Evolutionary conservation across 2,113 vertebrate species (phyloP).

Genomic region (Emydura subglobosa): DNA sequence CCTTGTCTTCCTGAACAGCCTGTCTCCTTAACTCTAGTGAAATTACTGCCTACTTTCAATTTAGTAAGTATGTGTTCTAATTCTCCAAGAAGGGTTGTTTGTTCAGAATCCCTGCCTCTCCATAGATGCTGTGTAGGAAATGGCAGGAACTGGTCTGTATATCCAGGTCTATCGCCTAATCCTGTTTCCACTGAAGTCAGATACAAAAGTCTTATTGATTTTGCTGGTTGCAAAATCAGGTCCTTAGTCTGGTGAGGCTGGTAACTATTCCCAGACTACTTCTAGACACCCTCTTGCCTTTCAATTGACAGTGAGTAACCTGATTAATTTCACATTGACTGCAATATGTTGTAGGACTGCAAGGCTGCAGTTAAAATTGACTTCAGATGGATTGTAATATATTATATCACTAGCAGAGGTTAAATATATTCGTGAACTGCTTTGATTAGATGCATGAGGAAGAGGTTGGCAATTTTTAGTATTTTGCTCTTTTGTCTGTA

Average conservation of each 20-base stretch:
- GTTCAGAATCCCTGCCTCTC: background rate
- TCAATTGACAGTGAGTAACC: rapidly evolving
- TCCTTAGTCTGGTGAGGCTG: background rate
- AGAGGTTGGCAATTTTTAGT: background rate
- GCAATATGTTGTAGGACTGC: background rate
- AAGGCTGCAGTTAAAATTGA: background rate
- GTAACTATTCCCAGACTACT: rapidly evolving
- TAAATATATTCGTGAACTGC: background rate
- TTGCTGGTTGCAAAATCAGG: background rate
- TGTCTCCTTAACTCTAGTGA: background rate
- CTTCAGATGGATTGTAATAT: background rate
- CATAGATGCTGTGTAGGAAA: background rate
- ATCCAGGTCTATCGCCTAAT: background rate
- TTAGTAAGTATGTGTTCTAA: background rate
- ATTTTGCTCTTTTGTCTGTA: background rate
- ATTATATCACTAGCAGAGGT: rapidly evolving
- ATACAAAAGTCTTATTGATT: rapidly evolving
- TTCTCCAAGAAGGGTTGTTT: background rate
- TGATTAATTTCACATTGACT: background rate
- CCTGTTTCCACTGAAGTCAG: background rate
- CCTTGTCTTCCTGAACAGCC: background rate
- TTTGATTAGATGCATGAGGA: background rate
- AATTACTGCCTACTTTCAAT: background rate
- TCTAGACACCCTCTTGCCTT: too few species aligned
- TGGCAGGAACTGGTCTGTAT: background rate